Conservation (phyloP, 2,888 invertebrate species). For the Stegana nigrithorax region DNA sequence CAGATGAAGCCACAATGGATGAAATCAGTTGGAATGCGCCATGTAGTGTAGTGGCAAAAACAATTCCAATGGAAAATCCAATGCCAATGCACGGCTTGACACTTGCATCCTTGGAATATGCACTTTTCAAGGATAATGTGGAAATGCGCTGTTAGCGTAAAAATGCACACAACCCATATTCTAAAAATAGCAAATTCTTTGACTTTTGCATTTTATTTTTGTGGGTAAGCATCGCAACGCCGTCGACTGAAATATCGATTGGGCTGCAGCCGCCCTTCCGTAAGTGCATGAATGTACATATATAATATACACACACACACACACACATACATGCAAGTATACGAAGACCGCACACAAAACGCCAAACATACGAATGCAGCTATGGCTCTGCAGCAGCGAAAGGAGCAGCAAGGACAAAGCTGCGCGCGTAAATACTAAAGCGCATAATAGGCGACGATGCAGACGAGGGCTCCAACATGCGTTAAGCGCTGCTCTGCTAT, state of each 20-base stretch:
- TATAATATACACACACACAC: neutral
- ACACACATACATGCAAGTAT: neutral
- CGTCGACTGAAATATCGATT: slow-evolving; percentile 1
- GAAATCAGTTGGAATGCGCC: no score
- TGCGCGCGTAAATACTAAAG: slow-evolving; percentile 36
- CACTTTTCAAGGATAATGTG: slow-evolving; percentile 59
- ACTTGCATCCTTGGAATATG: slow-evolving; percentile 51
- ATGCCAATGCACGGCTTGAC: no score
- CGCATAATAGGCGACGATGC: slow-evolving; percentile 50
- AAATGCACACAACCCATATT: slow-evolving; percentile 39
- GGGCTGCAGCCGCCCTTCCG: no score
- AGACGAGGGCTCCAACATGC: slow-evolving; percentile 38
- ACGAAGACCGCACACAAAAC: no score
- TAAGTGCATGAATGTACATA: neutral
- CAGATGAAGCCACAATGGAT: no score
- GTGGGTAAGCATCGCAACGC: no score
- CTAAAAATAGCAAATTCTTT: slow-evolving; percentile 54
- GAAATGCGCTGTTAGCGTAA: slow-evolving; percentile 33
- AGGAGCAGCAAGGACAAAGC: slow-evolving; percentile 22
- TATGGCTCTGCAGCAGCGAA: slow-evolving; percentile 28
- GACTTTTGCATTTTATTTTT: slow-evolving; percentile 33
- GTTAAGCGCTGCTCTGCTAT: slow-evolving; percentile 35
- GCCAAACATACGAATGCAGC: slow-evolving; percentile 32
- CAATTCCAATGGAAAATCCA: neutral
- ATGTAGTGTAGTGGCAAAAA: no score